Evolutionary conservation across 2,888 invertebrate species (phyloP).

Genomic region (Rhagonycha lutea): DNA sequence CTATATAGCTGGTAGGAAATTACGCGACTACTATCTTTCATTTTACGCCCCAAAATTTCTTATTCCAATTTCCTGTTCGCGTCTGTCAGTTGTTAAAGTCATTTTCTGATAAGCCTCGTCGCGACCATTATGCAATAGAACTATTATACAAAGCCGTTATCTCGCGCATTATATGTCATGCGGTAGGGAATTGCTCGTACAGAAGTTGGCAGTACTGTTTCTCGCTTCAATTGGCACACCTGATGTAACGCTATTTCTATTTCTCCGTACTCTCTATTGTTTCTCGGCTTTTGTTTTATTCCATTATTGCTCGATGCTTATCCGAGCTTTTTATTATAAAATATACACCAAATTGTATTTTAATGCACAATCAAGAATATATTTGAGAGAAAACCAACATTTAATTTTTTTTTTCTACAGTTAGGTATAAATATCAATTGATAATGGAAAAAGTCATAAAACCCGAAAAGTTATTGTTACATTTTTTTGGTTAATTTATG

Average conservation of each 20-base stretch:
- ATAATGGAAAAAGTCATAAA: not conserved
- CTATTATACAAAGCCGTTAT: conserved; percentile 58
- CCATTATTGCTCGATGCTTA: conserved; percentile 15
- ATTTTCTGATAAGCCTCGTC: conserved; percentile 70
- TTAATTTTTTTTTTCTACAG: not conserved
- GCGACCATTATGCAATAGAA: conserved; percentile 58
- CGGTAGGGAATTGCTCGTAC: conserved; percentile 53
- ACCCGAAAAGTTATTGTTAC: not conserved
- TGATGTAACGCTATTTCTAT: conserved; percentile 28
- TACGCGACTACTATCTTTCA: conserved; percentile 77
- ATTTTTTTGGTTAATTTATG: not conserved
- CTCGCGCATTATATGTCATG: conserved; percentile 56
- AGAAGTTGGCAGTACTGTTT: conserved; percentile 44
- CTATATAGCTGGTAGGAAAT: conserved; percentile 63
- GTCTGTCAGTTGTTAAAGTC: conserved; percentile 69
- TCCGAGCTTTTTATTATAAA: not conserved
- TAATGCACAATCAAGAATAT: not conserved
- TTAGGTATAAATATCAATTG: not conserved
- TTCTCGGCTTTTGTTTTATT: conserved; percentile 14
- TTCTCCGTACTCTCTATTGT: conserved; percentile 20
- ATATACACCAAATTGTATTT: not conserved
- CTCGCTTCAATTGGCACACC: conserved; percentile 43
- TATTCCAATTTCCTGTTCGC: conserved; percentile 71
- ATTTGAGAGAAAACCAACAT: not conserved
- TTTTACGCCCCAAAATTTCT: conserved; percentile 79